These are phyloP conservation scores for Vicugna pacos DNA, from an alignment of 2,113 vertebrate species.

Conservation along the genomic window DNA sequence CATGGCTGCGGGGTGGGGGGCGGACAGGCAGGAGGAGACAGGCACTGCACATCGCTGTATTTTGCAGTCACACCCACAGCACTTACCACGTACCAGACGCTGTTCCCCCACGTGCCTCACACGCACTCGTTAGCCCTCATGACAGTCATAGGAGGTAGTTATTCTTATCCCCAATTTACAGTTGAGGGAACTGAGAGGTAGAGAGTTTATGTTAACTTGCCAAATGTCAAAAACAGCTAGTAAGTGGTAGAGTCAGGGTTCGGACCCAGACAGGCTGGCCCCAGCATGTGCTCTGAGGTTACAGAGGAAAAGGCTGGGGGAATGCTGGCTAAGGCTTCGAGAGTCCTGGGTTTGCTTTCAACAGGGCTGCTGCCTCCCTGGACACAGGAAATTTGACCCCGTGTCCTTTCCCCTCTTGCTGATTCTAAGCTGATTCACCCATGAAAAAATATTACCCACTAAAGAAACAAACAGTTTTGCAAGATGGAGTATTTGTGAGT, in stretches of 20 bases:
- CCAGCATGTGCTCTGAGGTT: background rate
- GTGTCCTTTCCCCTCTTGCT: background rate
- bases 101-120: background rate
- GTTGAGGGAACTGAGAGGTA: background rate
- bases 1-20: no score
- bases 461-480: background rate
- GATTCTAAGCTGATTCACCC: background rate
- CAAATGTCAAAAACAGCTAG: no score
- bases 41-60: background rate
- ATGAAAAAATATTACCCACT: background rate
- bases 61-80: background rate
- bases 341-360: background rate
- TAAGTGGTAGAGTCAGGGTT: background rate
- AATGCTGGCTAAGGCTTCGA: background rate
- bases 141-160: background rate
- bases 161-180: background rate
- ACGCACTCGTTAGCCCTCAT: background rate
- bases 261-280: background rate
- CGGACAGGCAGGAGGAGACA: background rate
- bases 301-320: background rate
- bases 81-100: background rate
- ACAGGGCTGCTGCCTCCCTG: background rate
- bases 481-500: background rate
- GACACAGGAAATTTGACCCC: background rate
- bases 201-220: background rate